phyloP scores from a whole-genome alignment of 2,888 invertebrate species.

The Protophormia terraenovae region DNA sequence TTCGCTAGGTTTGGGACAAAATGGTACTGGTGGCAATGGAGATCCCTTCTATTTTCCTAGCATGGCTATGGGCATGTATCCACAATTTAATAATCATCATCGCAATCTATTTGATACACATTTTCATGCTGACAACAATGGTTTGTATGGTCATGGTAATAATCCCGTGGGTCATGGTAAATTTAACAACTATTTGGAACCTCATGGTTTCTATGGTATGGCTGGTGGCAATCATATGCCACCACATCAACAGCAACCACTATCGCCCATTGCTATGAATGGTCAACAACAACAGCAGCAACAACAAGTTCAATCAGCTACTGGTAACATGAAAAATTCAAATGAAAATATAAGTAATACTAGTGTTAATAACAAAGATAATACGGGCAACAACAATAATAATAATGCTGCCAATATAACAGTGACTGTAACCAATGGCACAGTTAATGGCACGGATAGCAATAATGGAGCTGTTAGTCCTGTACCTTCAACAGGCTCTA shows the following conservation, averaged over 20 bases:
- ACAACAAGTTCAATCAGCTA: constrained; percentile 34
- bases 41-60: constrained; percentile 85
- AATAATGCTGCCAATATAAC: constrained; percentile 71
- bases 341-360: constrained; percentile 61
- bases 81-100: constrained; percentile 79
- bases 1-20: constrained; percentile 81
- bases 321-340: constrained; percentile 67
- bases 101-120: constrained; percentile 78
- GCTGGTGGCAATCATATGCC: constrained; percentile 70
- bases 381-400: constrained; percentile 64
- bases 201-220: constrained; percentile 77
- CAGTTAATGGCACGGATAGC: constrained; percentile 58
- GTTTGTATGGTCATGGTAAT: constrained; percentile 63
- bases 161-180: constrained; percentile 72
- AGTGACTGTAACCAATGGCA: constrained; percentile 69
- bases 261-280: constrained; percentile 56
- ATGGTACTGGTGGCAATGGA: constrained; percentile 68
- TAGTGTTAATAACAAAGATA: constrained; percentile 65
- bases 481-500: constrained; percentile 23
- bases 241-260: constrained; percentile 59
- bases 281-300: constrained; percentile 62
- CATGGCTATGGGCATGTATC: constrained; percentile 79
- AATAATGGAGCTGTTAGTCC: constrained; percentile 48
- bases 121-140: constrained; percentile 74
- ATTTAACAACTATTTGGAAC: constrained; percentile 79